Evolutionary conservation across 2,113 vertebrate species (phyloP).

Genomic region (Gallinago jamesoni): DNA sequence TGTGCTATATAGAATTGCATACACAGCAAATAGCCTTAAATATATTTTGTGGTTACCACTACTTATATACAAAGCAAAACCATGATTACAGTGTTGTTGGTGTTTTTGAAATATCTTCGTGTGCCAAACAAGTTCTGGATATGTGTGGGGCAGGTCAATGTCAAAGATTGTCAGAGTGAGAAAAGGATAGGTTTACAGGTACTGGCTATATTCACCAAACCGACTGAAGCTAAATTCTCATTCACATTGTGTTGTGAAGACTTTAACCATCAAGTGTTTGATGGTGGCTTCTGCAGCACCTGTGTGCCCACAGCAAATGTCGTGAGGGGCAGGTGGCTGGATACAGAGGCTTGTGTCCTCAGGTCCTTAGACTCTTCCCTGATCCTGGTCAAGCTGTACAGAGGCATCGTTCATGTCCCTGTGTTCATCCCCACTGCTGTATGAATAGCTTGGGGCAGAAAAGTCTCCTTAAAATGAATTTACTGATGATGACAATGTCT

Average conservation of each 20-base stretch:
- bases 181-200: background rate
- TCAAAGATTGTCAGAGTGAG: background rate
- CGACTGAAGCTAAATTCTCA: background rate
- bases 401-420: background rate
- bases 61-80: constrained; percentile 23
- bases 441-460: background rate
- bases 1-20: background rate
- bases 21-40: constrained; percentile 1
- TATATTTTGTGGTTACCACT: background rate
- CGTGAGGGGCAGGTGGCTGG: fast-evolving
- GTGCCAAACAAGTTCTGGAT: constrained; percentile 2
- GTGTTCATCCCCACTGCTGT: background rate
- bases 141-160: background rate
- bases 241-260: background rate
- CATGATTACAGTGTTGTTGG: constrained; percentile 30
- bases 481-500: background rate
- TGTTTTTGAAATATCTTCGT: background rate
- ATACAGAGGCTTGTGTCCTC: background rate
- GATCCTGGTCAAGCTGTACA: background rate
- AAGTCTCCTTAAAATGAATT: background rate
- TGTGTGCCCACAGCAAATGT: background rate
- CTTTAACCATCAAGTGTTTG: background rate
- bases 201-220: background rate
- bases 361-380: background rate
- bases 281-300: background rate